These are phyloP conservation scores for Drosophila sp. DNA, from an alignment of 1,140 invertebrate species.

Conservation along the genomic window DNA sequence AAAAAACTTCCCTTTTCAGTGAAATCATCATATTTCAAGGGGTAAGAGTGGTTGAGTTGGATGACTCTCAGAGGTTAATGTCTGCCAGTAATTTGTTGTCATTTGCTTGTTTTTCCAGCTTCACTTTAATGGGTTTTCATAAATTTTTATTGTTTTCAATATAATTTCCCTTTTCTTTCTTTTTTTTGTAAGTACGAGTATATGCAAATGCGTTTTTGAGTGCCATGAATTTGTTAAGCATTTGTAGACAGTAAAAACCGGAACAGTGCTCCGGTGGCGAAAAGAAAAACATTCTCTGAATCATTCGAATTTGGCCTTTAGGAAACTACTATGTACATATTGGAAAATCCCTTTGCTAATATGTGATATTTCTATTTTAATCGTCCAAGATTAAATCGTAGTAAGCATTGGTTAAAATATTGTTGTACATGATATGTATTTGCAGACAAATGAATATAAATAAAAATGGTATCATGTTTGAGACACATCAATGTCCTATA, in stretches of 20 bases:
- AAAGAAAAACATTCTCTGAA: not conserved
- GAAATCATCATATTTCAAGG: conserved; percentile 37
- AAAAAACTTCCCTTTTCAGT: conserved; percentile 38
- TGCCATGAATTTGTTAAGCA: conserved; percentile 48
- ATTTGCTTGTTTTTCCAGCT: conserved; percentile 73
- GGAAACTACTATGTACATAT: not conserved
- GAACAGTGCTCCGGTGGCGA: conserved; percentile 17
- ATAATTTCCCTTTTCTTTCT: conserved; percentile 54
- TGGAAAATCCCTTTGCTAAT: no score
- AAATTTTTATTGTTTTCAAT: conserved; percentile 79
- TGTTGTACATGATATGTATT: no score
- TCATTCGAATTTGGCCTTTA: not conserved
- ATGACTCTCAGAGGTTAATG: conserved; percentile 37
- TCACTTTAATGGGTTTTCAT: conserved; percentile 75
- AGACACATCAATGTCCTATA: no score
- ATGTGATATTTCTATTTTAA: no score
- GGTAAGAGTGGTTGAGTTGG: conserved; percentile 32
- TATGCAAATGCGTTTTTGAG: conserved; percentile 63
- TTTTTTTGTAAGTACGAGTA: conserved; percentile 30
- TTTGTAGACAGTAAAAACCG: conserved; percentile 26
- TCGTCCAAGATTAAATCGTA: no score
- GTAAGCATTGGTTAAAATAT: no score
- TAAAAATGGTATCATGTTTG: no score
- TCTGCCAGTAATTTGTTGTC: conserved; percentile 75
- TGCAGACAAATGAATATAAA: no score